Base-by-base conservation (phyloP, 2,797 vertebrate species). In the Melanotaenia maccullochi region DNA sequence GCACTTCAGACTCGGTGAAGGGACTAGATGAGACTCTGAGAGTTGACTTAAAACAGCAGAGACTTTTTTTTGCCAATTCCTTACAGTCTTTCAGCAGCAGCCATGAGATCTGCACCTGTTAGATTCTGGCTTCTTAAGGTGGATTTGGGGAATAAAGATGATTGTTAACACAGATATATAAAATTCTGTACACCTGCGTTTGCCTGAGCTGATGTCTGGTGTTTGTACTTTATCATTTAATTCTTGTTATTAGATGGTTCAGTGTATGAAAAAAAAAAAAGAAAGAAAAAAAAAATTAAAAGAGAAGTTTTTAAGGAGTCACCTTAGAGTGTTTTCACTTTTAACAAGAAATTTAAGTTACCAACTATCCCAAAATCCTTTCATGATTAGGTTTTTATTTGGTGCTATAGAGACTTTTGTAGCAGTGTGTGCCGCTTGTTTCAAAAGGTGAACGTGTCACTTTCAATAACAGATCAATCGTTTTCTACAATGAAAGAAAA, bases 341-440 rank as follows among this genome's bases (percentile, higher is more conserved):
- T 22, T 30, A 58, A 38, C 44, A 73, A 63, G 22, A n/a, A 9
- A 49, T 78, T 59, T 67, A 40, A 40, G 25, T 82, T 63, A 9
- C 9, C 11, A 38, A n/a, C n/a, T 57, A 28, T 68, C 47, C 65
- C 74, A 24, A 65, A 65, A 59, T 38, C 44, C 49, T 73, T 62
- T 62, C 56, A 60, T 60, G 5, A 54, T 73, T 58, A 47, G 55
- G 60, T 87, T 54, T 86, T 84, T 1, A 72, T 78, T 87, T 73
- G 88, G 88, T 90, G 86, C 89, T 89, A 87, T 82, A 44, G 25
- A 78, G 63, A 72, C 13, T 80, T 82, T 88, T 86, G 79, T 85
- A 90, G 89, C 82, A 76, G 71, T 88, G 56, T 65, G 35, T 78
- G 60, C 73, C 33, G 59, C 30, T 78, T 81, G 40, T 83, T 82